Evolutionary conservation across 2,113 vertebrate species (phyloP).

Genomic region (Hepsetus odoe): DNA sequence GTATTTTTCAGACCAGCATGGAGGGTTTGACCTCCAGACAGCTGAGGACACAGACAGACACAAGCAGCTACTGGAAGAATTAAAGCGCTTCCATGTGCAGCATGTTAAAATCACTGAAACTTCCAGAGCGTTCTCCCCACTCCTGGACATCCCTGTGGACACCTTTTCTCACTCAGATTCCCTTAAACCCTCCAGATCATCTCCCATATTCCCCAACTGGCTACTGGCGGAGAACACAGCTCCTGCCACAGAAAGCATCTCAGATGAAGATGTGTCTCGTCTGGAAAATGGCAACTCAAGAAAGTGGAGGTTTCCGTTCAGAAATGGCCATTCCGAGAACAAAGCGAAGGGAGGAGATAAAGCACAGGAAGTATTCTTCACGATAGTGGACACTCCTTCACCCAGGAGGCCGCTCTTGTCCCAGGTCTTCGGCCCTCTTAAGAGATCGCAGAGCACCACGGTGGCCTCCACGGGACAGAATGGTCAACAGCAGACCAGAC

Average conservation of each 20-base stretch:
- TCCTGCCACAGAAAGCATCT: slow-evolving; percentile 43
- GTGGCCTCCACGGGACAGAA: neutral
- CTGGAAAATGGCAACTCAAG: slow-evolving; percentile 49
- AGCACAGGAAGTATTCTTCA: slow-evolving; percentile 55
- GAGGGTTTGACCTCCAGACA: slow-evolving; percentile 86
- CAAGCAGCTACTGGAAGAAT: slow-evolving; percentile 60
- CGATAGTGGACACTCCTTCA: slow-evolving; percentile 72
- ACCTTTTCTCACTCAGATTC: slow-evolving; percentile 56
- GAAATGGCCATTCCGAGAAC: slow-evolving; percentile 58
- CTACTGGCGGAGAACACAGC: slow-evolving; percentile 67
- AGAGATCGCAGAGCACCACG: slow-evolving; percentile 28
- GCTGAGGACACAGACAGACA: slow-evolving; percentile 64
- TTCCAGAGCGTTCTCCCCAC: slow-evolving; percentile 73
- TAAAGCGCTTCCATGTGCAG: slow-evolving; percentile 70
- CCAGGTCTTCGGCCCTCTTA: slow-evolving; percentile 66
- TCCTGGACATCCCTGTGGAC: slow-evolving; percentile 89
- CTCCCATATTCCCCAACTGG: slow-evolving; percentile 73
- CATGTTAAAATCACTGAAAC: slow-evolving; percentile 61
- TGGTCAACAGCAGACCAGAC: slow-evolving; percentile 43
- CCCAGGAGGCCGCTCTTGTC: slow-evolving; percentile 68
- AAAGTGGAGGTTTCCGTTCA: slow-evolving; percentile 66
- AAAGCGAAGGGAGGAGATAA: slow-evolving; percentile 55
- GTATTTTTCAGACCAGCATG: slow-evolving; percentile 79
- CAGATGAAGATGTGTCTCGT: slow-evolving; percentile 34
- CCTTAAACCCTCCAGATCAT: slow-evolving; percentile 2